Evolutionary conservation across 2,113 vertebrate genomes (phyloP).

Genomic region (Pleuronectes platessa): DNA sequence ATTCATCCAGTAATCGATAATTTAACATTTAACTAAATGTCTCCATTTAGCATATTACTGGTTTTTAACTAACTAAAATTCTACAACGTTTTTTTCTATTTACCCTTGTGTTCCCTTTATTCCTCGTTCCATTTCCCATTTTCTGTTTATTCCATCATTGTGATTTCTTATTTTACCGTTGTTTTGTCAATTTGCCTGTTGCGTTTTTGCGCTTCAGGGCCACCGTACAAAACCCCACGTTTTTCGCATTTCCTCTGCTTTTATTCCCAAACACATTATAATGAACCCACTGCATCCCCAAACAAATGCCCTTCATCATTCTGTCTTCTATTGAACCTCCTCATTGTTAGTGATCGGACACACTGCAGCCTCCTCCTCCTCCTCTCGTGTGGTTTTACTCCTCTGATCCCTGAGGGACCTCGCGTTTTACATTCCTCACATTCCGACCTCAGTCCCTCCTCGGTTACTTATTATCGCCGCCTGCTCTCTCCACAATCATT

Average conservation of each 20-base stretch:
- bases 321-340: background rate
- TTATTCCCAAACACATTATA: background rate
- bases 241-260: background rate
- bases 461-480: constrained; percentile 86
- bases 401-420: constrained; percentile 87
- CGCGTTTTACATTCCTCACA: constrained; percentile 94
- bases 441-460: constrained; percentile 87
- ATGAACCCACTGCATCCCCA: background rate
- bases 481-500: constrained; percentile 72
- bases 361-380: constrained; percentile 22
- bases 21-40: too few species aligned
- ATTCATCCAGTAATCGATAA: too few species aligned
- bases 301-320: background rate
- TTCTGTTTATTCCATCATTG: too few species aligned
- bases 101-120: background rate
- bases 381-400: constrained; percentile 73
- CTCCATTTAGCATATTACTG: too few species aligned
- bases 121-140: background rate
- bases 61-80: too few species aligned
- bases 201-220: too few species aligned
- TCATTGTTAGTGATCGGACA: constrained; percentile 43
- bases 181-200: too few species aligned
- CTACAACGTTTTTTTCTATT: too few species aligned
- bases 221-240: too few species aligned
- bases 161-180: too few species aligned